Evolutionary conservation across 2,888 invertebrate genomes (phyloP).

Genomic region (Parnassius orleans): DNA sequence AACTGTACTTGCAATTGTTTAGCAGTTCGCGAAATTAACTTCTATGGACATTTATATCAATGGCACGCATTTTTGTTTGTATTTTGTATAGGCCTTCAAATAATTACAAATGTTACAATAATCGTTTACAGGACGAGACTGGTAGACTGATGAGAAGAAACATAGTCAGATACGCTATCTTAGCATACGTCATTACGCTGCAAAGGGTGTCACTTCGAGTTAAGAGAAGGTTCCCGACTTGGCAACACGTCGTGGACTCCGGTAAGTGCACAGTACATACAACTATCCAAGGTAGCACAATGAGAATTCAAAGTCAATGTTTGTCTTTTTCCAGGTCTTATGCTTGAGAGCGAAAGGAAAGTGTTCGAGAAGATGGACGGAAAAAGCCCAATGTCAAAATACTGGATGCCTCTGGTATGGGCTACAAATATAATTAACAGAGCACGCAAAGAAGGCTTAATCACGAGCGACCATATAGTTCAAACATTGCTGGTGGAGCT

Average conservation of each 20-base stretch:
- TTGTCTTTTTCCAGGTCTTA: constrained; percentile 83
- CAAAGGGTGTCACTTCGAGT: constrained; percentile 93
- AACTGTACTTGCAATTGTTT: constrained; percentile 8
- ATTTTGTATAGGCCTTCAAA: background rate
- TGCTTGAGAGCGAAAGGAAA: constrained; percentile 95
- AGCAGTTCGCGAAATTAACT: constrained; percentile 3
- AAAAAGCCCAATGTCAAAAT: constrained; percentile 92
- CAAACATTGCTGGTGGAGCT: constrained; percentile 94
- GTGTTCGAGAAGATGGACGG: constrained; percentile 95
- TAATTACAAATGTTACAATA: background rate
- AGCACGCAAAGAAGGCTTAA: constrained; percentile 91
- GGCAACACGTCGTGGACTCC: constrained; percentile 95
- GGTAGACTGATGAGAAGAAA: constrained; percentile 94
- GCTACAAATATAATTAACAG: constrained; percentile 95
- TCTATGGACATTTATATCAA: background rate
- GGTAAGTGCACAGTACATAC: constrained; percentile 79
- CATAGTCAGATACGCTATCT: constrained; percentile 93
- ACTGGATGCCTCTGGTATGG: constrained; percentile 97
- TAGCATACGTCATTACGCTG: constrained; percentile 93
- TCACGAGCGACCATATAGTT: constrained; percentile 94
- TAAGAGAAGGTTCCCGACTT: constrained; percentile 92
- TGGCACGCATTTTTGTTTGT: constrained; percentile 1
- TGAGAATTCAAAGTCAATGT: constrained; percentile 16
- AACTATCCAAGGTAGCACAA: constrained; percentile 28
- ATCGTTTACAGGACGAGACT: constrained; percentile 87